These are phyloP conservation scores for Melanostigma gelatinosum DNA, from an alignment of 2,113 vertebrate genomes.

Conservation along the genomic window DNA sequence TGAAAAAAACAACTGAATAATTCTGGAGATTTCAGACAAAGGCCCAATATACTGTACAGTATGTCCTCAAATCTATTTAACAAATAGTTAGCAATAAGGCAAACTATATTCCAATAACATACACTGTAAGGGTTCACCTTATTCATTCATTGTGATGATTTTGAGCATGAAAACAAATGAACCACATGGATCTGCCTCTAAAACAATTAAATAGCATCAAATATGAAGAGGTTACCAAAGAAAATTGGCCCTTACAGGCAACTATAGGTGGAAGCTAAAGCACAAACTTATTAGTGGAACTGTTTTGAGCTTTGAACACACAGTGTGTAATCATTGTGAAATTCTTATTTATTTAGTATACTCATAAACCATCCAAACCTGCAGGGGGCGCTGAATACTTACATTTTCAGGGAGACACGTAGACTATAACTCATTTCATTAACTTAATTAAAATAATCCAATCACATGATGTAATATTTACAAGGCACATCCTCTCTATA, in stretches of 20 bases:
- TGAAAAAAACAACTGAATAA: background rate
- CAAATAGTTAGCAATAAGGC: background rate
- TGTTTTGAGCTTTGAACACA: background rate
- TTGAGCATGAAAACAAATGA: background rate
- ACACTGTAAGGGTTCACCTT: background rate
- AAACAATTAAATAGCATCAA: background rate
- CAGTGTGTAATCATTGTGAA: background rate
- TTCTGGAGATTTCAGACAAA: constrained; percentile 10
- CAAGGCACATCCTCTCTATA: background rate
- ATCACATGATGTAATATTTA: background rate
- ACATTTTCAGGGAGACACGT: constrained; percentile 15
- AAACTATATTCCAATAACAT: background rate
- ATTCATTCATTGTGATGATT: background rate
- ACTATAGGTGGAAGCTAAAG: background rate
- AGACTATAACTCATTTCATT: constrained; percentile 3
- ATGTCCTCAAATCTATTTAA: background rate
- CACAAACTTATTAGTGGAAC: background rate
- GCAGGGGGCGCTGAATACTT: constrained; percentile 74
- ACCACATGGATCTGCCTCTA: background rate
- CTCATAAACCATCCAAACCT: constrained; percentile 48
- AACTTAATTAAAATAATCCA: background rate
- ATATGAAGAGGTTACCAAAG: background rate
- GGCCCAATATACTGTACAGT: background rate
- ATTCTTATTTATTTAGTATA: background rate
- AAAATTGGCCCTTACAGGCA: background rate